Base-by-base conservation (phyloP, 2,113 vertebrate genomes). In the Sander vitreus region DNA sequence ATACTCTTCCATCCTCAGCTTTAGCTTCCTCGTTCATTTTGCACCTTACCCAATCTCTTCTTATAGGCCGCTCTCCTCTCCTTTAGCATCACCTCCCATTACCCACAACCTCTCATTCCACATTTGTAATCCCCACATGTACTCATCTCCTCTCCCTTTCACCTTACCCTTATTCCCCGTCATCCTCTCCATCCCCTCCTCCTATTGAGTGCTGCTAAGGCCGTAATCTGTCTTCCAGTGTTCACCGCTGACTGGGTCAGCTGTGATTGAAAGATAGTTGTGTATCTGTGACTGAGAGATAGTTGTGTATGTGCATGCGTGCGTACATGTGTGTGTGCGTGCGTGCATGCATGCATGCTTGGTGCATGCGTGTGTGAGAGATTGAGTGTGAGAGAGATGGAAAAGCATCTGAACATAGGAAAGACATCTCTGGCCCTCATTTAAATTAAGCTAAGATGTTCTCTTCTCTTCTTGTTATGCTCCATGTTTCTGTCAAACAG, bases 191-290 rank as follows among this genome's bases (percentile, higher is more conserved):
- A 9, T 63, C 21, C 23, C 66, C 36, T 19, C 33, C 63, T 67
- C 50, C 66, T 55, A 51, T 50, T 55, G n/a, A 92, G 33, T 12
- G 19, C 54, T 50, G 76, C 73, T 76, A 76, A 69, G 36, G 81
- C 58, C 45, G 69, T 87, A 75, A 88, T 88, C 76, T 73, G 47
- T 90, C 78, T 79, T 90, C 74, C 63, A 66, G 55, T 60, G 81
- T 70, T 84, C 73, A 66, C 55, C 13, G 5, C 68, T 92, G 88
- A 91, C 89, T 91, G 88, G 81, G 23, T 39, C 39, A 39, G 39
- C 9, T 39, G 9, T 39, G 9, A 39, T 50, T 68, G 67, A 75
- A 23, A 63, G 47, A 71, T 15, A 48, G 62, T 27, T 21, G 21
- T n/a, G 33, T 72, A 27, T 74, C 63, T 47, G 27, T 64, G 66